These are phyloP conservation scores for Potorous gilbertii DNA, from an alignment of 2,797 vertebrate genomes.

Conservation along the genomic window DNA sequence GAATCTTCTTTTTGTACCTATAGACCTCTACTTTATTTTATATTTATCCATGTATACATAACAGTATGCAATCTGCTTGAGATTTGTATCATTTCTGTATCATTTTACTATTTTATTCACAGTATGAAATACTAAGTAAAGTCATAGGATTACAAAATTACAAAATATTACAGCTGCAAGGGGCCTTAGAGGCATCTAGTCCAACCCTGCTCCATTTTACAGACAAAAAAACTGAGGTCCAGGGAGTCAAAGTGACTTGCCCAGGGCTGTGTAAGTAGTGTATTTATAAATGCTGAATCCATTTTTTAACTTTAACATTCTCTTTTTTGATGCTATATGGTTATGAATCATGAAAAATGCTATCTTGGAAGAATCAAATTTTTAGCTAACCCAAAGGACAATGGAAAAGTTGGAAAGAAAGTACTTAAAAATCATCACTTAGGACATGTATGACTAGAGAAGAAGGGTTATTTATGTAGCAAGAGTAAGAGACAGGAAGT, in stretches of 20 bases:
- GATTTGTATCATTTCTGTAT: background rate
- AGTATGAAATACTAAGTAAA: background rate
- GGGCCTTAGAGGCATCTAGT: background rate
- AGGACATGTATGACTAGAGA: background rate
- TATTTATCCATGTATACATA: background rate
- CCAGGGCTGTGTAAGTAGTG: background rate
- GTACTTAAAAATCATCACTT: background rate
- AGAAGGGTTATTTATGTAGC: background rate
- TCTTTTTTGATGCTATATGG: background rate
- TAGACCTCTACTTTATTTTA: background rate
- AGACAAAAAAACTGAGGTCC: background rate
- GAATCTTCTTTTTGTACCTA: background rate
- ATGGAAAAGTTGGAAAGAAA: background rate
- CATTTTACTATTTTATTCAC: conserved; percentile 1
- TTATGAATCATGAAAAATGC: background rate
- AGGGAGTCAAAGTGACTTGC: background rate
- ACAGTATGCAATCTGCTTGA: background rate
- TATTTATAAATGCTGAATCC: background rate
- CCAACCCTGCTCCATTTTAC: background rate
- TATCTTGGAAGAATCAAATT: background rate
- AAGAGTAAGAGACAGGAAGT: background rate
- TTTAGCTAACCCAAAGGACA: background rate
- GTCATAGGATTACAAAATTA: conserved; percentile 32
- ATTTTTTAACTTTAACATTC: background rate
- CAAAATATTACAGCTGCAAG: conserved; percentile 31